These are phyloP conservation scores for Poecile atricapillus DNA, from an alignment of 2,113 vertebrate species.

Conservation along the genomic window DNA sequence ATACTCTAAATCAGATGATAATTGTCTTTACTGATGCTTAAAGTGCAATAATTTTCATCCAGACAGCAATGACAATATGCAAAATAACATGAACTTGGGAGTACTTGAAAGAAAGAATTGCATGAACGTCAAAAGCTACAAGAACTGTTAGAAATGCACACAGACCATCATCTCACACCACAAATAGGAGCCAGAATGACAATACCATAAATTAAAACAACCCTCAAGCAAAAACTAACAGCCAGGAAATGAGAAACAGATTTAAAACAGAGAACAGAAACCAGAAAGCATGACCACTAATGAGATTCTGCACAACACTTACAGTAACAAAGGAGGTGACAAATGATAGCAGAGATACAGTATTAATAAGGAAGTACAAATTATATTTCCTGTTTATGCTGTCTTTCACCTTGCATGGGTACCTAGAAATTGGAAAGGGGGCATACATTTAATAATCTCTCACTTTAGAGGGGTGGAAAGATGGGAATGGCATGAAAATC, in stretches of 20 bases:
- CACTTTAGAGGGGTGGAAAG: background rate
- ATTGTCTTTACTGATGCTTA: background rate
- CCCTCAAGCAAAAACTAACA: slow-evolving; percentile 50
- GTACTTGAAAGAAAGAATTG: slow-evolving; percentile 34
- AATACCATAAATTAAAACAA: slow-evolving; percentile 53
- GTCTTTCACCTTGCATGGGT: background rate
- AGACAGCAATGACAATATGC: slow-evolving; percentile 10
- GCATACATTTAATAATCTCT: background rate
- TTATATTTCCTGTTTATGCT: slow-evolving; percentile 24
- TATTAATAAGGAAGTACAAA: slow-evolving; percentile 40
- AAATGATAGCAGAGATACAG: slow-evolving; percentile 36
- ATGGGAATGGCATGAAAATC: background rate
- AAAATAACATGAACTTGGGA: slow-evolving; percentile 32
- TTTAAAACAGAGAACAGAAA: slow-evolving; percentile 55
- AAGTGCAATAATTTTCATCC: slow-evolving; percentile 9
- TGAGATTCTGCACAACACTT: slow-evolving; percentile 48
- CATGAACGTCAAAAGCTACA: slow-evolving; percentile 11
- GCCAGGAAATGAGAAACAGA: slow-evolving; percentile 56
- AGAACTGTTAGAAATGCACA: slow-evolving; percentile 26
- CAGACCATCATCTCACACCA: slow-evolving; percentile 2
- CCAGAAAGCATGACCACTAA: slow-evolving; percentile 62
- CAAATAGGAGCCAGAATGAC: slow-evolving; percentile 55
- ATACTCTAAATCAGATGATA: background rate
- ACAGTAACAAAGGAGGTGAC: slow-evolving; percentile 50
- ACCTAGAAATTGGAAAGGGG: background rate